A percentile compares a stretch with the other conserved stretches of the same genome.
Conservation (phyloP, 1,140 invertebrate genomes). For the Parasteatoda tepidariorum region DNA sequence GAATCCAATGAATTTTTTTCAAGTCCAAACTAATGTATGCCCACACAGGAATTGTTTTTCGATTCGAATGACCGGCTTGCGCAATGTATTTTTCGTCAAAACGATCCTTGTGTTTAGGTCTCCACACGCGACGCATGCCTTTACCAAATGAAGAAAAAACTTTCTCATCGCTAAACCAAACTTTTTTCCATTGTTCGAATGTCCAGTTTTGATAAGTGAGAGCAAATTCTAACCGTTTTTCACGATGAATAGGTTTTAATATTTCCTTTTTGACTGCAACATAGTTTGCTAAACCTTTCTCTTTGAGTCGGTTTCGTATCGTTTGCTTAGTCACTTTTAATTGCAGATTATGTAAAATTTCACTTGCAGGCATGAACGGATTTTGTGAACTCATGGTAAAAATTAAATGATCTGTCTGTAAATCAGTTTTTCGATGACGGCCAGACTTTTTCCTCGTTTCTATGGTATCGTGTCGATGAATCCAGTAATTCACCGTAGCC, state of each 20-base stretch:
- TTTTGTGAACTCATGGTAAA: slow-evolving; percentile 14
- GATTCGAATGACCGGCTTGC: background rate
- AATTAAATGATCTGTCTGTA: background rate
- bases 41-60: slow-evolving; percentile 1
- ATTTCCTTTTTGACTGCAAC: background rate
- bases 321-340: background rate
- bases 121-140: background rate
- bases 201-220: slow-evolving; percentile 1
- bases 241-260: background rate
- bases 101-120: background rate
- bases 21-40: background rate
- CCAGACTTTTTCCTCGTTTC: slow-evolving; percentile 13
- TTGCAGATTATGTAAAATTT: background rate
- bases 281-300: slow-evolving; percentile 1
- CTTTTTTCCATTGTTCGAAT: background rate
- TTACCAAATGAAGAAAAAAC: slow-evolving; percentile 23
- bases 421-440: background rate
- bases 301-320: slow-evolving; percentile 3
- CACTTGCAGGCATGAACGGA: slow-evolving; percentile 15
- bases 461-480: background rate
- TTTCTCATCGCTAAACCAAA: slow-evolving; percentile 12
- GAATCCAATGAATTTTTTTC: background rate
- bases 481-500: slow-evolving; percentile 3
- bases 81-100: background rate
- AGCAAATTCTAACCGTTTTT: slow-evolving; percentile 37